Percentiles rank a stretch among this genome's conserved stretches.
phyloP scores from a whole-genome alignment of 23 tunicate genomes.

The Trididemnum miniatum region DNA sequence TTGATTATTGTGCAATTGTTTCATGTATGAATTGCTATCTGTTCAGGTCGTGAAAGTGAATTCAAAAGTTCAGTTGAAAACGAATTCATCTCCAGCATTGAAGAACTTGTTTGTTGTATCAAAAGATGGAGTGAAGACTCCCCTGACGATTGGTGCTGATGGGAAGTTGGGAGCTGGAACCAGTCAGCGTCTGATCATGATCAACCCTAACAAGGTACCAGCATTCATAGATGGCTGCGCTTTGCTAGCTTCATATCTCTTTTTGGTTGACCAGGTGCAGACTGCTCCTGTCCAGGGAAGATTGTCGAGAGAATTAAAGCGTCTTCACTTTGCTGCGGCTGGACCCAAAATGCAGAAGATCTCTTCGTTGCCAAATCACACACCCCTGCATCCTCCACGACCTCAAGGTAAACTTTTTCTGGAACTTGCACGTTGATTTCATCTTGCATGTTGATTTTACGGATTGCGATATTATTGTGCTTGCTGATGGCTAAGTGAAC shows the following conservation, averaged over 20 bases:
- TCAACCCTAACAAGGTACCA: conserved; percentile 19
- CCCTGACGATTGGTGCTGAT: conserved; percentile 68
- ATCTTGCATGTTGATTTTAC: too few relatives aligned
- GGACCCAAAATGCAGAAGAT: conserved; percentile 75
- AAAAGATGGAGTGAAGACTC: conserved; percentile 79
- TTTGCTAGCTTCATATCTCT: too few relatives aligned
- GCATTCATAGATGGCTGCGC: too few relatives aligned
- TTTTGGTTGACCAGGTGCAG: not conserved
- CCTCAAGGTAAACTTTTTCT: not conserved
- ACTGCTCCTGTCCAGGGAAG: not conserved
- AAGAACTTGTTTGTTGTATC: conserved; percentile 74
- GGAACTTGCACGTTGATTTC: too few relatives aligned
- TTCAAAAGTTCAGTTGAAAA: conserved; percentile 40
- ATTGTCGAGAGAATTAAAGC: conserved; percentile 26
- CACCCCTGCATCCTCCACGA: not conserved
- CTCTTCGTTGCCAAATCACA: not conserved
- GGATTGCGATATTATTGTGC: too few relatives aligned
- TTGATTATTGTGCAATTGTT: too few relatives aligned
- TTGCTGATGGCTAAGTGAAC: too few relatives aligned
- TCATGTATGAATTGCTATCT: too few relatives aligned
- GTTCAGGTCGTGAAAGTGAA: conserved; percentile 27
- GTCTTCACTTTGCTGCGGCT: conserved; percentile 49
- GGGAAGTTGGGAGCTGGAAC: conserved; percentile 57
- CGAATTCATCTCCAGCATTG: conserved; percentile 28
- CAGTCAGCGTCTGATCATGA: conserved; percentile 40